Evolutionary conservation across 2,888 invertebrate genomes (phyloP), one percentile per base, ranked within the genome.

Genomic region (Cephus sareptanus): DNA sequence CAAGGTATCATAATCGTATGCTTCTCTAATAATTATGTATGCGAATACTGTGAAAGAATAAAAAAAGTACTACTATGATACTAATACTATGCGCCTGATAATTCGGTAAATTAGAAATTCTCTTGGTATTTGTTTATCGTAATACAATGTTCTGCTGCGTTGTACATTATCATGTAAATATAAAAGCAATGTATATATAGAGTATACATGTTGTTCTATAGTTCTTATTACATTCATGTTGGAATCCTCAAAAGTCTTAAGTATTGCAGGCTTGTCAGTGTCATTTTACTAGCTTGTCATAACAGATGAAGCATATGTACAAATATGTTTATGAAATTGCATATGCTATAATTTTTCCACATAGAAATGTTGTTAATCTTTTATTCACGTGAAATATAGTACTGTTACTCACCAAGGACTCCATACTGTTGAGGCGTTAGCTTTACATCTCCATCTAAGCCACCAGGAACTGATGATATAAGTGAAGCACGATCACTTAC

Each of bases 361-460:
- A 23, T 56, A 34, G 35, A 74, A 75, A 31, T 34, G 34, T 31
- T 4, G 40, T 75, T 13, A 70, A 40, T 75, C 11, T 30, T 40
- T 33, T n/a, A 40, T n/a, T 15, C 15, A 23, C 23, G 23, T 30
- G 31, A 75, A n/a, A 56, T 69, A 73, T 76, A 78, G 34, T 77
- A 76, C 75, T 78, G n/a, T 77, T 31, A 94, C 95, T 95, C 92
- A 96, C 97, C 98, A 94, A 98, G 96, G 37, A 97, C 96, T 79
- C 98, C 98, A 40, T 98, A 93, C 87, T 98, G 97, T 89, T 97
- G 97, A 1, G 97, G 96, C 4, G 97, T 96, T 68, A 97, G 93
- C 81, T 94, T 94, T 1, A 94, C 93, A 68, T 94, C 94, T 82
- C 94, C 94, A 73, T 93, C 93, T 15, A 93, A 93, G 30, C 88